A percentile compares a stretch with the other conserved stretches of the same genome.
Conservation (phyloP, 92 coral and sea anemone genomes). For the Montipora capitata region DNA sequence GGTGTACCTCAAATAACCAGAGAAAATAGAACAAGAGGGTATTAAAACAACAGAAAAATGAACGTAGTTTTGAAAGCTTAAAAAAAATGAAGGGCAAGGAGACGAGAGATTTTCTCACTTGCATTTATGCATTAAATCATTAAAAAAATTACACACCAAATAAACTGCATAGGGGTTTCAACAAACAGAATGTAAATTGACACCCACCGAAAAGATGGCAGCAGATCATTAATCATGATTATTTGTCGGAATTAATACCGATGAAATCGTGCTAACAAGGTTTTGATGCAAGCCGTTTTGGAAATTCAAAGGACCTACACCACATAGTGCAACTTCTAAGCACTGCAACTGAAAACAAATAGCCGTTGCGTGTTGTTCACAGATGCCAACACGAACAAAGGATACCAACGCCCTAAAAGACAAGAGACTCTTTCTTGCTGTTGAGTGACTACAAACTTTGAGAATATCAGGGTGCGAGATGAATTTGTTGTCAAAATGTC, state of each 20-base stretch:
- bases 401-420: conserved; percentile 43
- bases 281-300: not conserved
- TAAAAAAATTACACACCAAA: too few relatives aligned
- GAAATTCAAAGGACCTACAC: not conserved
- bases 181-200: conserved; percentile 26
- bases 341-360: not conserved
- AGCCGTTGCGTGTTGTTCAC: conserved; percentile 21
- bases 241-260: conserved; percentile 49
- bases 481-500: not conserved
- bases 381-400: conserved; percentile 51
- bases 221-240: conserved; percentile 59
- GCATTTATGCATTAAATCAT: too few relatives aligned
- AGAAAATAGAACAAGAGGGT: conserved; percentile 22
- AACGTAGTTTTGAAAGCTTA: not conserved
- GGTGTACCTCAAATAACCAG: conserved; percentile 24
- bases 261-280: conserved; percentile 67
- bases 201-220: conserved; percentile 44
- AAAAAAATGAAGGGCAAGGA: too few relatives aligned
- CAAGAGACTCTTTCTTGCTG: conserved; percentile 41
- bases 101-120: not conserved
- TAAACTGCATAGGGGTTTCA: not conserved
- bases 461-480: conserved; percentile 30
- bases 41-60: conserved; percentile 3
- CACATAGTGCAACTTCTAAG: conserved; percentile 4
- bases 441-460: conserved; percentile 9